Evolutionary conservation across 2,888 invertebrate genomes (phyloP).

Genomic region (Melinaea menophilus): DNA sequence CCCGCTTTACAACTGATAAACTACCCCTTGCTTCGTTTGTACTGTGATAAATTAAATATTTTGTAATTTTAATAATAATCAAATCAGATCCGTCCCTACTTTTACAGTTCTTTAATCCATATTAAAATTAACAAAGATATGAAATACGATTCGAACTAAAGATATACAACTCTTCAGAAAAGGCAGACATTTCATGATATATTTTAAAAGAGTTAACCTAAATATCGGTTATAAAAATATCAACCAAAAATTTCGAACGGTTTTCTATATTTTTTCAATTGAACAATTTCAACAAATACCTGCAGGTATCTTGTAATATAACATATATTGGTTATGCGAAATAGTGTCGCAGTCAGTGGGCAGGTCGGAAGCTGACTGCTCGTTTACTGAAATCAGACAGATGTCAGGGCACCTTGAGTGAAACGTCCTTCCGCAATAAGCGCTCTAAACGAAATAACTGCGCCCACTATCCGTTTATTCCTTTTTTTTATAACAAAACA

Average conservation of each 20-base stretch:
- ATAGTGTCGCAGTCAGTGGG: conserved; percentile 57
- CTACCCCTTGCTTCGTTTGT: conserved; percentile 35
- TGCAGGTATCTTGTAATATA: too few species aligned
- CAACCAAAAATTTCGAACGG: too few species aligned
- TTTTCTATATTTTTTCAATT: conserved; percentile 2
- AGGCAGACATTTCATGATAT: too few species aligned
- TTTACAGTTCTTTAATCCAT: too few species aligned
- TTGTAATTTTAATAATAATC: too few species aligned
- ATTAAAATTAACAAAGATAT: too few species aligned
- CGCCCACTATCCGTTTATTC: conserved; percentile 43
- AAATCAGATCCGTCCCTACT: too few species aligned
- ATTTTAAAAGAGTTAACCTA: too few species aligned
- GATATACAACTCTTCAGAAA: too few species aligned
- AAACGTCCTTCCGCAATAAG: conserved; percentile 69
- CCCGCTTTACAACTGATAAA: conserved; percentile 63
- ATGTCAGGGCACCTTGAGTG: conserved; percentile 63
- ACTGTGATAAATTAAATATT: conserved; percentile 12
- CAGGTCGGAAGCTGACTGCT: conserved; percentile 66
- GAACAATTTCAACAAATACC: neutral
- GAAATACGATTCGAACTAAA: too few species aligned
- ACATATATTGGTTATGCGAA: conserved; percentile 40
- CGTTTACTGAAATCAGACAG: conserved; percentile 62
- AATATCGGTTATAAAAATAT: too few species aligned
- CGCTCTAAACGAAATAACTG: conserved; percentile 37
- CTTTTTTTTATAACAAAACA: conserved; percentile 16